phyloP scores from a whole-genome alignment of 2,888 invertebrate genomes.

The Pristionchus fissidentatus region DNA sequence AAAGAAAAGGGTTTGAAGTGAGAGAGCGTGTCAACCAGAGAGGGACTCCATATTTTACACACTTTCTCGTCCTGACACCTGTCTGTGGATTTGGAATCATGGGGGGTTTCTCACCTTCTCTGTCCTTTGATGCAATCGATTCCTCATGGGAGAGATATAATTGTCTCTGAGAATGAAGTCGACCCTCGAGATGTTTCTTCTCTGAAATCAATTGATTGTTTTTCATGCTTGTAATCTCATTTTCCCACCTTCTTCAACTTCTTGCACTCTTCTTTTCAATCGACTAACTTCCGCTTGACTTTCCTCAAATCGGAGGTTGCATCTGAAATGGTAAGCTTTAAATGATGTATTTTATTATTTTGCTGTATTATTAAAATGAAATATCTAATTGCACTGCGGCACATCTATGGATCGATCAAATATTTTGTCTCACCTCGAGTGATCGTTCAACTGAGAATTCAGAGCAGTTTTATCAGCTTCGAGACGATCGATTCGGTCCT shows the following conservation, averaged over 20 bases:
- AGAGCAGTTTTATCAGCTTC: constrained; percentile 45
- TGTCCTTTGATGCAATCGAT: constrained; percentile 50
- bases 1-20: no score
- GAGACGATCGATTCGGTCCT: constrained; percentile 47
- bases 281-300: neutral
- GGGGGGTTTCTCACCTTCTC: constrained; percentile 12
- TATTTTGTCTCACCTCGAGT: constrained; percentile 30
- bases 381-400: neutral
- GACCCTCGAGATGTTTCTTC: constrained; percentile 55
- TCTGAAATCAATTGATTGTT: constrained; percentile 45
- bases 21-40: no score
- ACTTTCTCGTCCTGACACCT: no score
- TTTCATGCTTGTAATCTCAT: neutral
- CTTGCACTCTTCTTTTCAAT: constrained; percentile 40
- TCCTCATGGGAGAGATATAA: constrained; percentile 64
- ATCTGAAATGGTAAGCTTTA: constrained; percentile 22
- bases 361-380: neutral
- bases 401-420: neutral
- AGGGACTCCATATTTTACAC: neutral
- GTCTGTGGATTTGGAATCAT: neutral
- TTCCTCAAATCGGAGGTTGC: constrained; percentile 4
- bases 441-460: constrained; percentile 18
- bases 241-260: constrained; percentile 45
- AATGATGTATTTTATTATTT: neutral
- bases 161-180: constrained; percentile 60